Evolutionary conservation across 2,113 vertebrate species (phyloP), one percentile per base, ranked within the genome.

Genomic region (Urocolius indicus): DNA sequence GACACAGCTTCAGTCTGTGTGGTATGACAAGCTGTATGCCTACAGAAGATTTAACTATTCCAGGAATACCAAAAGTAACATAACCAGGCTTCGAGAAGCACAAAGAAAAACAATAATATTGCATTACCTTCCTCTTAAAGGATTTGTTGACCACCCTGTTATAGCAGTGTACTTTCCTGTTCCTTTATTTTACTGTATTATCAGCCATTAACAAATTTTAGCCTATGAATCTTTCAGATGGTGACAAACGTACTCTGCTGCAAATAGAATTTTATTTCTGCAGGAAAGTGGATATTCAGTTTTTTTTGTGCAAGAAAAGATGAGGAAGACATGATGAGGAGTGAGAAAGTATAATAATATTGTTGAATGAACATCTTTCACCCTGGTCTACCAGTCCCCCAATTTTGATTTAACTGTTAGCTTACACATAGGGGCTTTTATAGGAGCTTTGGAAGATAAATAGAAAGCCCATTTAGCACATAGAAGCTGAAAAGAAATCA

Each of bases 391-490:
- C 38, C 38, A 41, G 34, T 29, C 66, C 26, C 22, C 55, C 1
- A 3, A 9, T 51, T 67, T 84, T 88, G 72, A 69, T 86, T 92
- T 90, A 92, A 57, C 79, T 73, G 29, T 57, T 76, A 92, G n/a
- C 59, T 51, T 84, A n/a, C 16, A 48, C 10, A 1, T 19, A 48
- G n/a, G 34, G 65, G 11, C 16, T 76, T 52, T 82, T 67, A 20
- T 16, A 34, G 38, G 13, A 71, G 43, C 24, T 51, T 72, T 29
- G 26, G 49, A 85, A 86, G 86, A 90, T 65, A 54, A 82, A 86
- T 38, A 48, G 72, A 95, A 89, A 84, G 13, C 34, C 26, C 48
- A 46, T 74, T 86, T 93, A 86, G 10, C 13, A 45, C 51, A 8
- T 16, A 36, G 68, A 84, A 69, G 7, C 7, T 77, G 51, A n/a